phyloP scores from a whole-genome alignment of 1,140 invertebrate species.

The Drosophila micromelanica region DNA sequence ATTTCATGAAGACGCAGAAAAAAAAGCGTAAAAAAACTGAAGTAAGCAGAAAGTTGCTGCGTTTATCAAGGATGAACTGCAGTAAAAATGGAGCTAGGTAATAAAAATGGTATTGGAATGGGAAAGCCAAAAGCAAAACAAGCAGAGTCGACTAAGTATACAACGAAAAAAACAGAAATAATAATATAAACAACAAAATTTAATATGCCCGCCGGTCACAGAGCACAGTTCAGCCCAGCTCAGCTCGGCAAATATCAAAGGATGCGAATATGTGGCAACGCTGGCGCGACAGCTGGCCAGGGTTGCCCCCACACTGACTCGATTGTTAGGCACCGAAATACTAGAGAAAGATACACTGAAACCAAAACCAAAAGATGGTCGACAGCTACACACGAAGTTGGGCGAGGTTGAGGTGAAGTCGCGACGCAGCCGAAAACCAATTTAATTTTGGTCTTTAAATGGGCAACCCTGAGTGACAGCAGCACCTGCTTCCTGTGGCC shows the following conservation, averaged over 20 bases:
- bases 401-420: background rate
- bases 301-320: background rate
- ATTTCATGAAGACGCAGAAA: conserved; percentile 43
- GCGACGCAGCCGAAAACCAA: conserved; percentile 24
- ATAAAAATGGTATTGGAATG: conserved; percentile 24
- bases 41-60: conserved; percentile 26
- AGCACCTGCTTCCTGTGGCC: background rate
- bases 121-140: conserved; percentile 8
- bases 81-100: conserved; percentile 39
- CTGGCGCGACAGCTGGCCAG: background rate
- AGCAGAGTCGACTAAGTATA: background rate
- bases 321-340: conserved; percentile 3
- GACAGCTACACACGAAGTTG: background rate
- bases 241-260: background rate
- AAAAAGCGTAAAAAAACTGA: conserved; percentile 35
- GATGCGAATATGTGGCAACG: conserved; percentile 13
- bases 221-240: background rate
- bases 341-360: conserved; percentile 12
- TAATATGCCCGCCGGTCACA: conserved; percentile 18
- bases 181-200: conserved; percentile 32
- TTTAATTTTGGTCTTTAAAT: conserved; percentile 33
- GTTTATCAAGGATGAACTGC: conserved; percentile 32
- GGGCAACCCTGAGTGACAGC: conserved; percentile 15
- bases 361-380: conserved; percentile 16
- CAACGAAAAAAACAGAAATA: background rate